Evolutionary conservation across 2,888 invertebrate species (phyloP).

Genomic region (Campoplex nolae): DNA sequence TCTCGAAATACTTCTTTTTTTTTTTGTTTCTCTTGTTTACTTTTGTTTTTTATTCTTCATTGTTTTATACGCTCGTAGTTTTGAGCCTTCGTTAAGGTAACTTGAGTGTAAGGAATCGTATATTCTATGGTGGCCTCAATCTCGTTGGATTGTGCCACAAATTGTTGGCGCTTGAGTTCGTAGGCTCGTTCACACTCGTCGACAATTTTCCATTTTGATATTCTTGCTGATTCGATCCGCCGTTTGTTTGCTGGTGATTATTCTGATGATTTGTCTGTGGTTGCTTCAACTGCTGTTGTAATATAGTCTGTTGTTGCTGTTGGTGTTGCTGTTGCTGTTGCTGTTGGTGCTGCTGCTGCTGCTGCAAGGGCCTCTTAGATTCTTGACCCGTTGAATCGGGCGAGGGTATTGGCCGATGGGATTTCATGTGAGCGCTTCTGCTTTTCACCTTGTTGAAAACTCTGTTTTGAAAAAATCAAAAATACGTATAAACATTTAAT

Average conservation of each 20-base stretch:
- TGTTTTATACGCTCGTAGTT: slow-evolving; percentile 13
- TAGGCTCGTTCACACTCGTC: slow-evolving; percentile 73
- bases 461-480: slow-evolving; percentile 87
- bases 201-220: slow-evolving; percentile 76
- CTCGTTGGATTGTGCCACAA: slow-evolving; percentile 83
- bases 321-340: slow-evolving; percentile 71
- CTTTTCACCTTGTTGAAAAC: slow-evolving; percentile 99
- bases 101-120: slow-evolving; percentile 80
- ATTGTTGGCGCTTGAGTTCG: slow-evolving; percentile 78
- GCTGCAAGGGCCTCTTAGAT: slow-evolving; percentile 85
- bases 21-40: background rate
- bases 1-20: background rate
- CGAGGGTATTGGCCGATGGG: slow-evolving; percentile 91
- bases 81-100: slow-evolving; percentile 83
- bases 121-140: slow-evolving; percentile 83
- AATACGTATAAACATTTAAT: slow-evolving; percentile 9
- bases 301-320: slow-evolving; percentile 53
- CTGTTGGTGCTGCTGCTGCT: slow-evolving; percentile 60
- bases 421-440: slow-evolving; percentile 99
- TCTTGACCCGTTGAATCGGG: slow-evolving; percentile 92
- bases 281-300: slow-evolving; percentile 61
- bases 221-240: slow-evolving; percentile 73
- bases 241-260: slow-evolving; percentile 72
- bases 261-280: slow-evolving; percentile 69
- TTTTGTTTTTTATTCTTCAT: slow-evolving; percentile 8